Percentiles rank a stretch among this genome's conserved stretches.
Evolutionary conservation across 2,113 vertebrate genomes (phyloP).

Genomic region (Pteropus alecto): DNA sequence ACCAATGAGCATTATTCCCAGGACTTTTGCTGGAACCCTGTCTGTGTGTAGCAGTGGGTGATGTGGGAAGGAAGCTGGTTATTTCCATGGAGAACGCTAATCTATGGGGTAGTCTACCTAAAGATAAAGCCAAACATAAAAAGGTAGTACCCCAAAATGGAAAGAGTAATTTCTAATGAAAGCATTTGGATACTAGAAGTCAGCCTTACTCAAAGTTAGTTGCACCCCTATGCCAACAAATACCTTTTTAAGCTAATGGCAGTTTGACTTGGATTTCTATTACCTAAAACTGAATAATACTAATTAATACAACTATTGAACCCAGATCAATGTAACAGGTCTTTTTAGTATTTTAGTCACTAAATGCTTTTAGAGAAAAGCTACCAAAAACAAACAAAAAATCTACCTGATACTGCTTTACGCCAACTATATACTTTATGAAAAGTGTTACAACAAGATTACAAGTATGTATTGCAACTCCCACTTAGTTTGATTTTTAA

Average conservation of each 20-base stretch:
- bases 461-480: background rate
- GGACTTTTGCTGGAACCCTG: background rate
- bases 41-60: too few relatives aligned
- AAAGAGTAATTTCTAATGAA: background rate
- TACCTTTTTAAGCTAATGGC: background rate
- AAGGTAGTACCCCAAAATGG: background rate
- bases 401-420: background rate
- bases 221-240: background rate
- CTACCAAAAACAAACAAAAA: background rate
- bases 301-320: background rate
- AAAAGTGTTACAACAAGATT: background rate
- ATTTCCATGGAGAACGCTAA: background rate
- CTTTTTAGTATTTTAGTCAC: background rate
- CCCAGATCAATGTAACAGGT: background rate
- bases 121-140: background rate
- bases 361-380: background rate
- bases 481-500: background rate
- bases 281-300: background rate
- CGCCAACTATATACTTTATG: background rate
- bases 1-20: background rate
- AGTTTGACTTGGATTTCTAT: background rate
- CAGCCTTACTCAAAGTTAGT: background rate
- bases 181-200: background rate
- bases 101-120: background rate
- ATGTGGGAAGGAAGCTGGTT: background rate